Conservation (phyloP, 1,140 invertebrate genomes). For the Marisa cornuarietis region DNA sequence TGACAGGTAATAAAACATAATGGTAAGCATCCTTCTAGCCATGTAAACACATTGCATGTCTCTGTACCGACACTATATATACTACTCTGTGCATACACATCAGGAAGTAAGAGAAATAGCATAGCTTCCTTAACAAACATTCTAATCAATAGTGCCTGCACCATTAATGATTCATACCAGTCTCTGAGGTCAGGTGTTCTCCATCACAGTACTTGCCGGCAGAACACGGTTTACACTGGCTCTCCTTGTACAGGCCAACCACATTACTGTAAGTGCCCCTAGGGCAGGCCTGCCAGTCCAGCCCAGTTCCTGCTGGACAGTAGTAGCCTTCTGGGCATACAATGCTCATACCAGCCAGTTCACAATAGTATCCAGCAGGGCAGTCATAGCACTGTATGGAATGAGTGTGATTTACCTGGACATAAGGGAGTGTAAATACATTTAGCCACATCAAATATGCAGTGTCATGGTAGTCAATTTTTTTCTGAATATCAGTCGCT, state of each 20-base stretch:
- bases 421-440: too few relatives aligned
- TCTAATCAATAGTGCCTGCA: not conserved
- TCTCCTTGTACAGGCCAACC: slow-evolving; percentile 45
- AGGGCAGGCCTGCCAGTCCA: slow-evolving; percentile 59
- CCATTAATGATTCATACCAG: slow-evolving; percentile 44
- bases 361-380: slow-evolving; percentile 61
- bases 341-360: slow-evolving; percentile 42
- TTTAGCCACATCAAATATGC: too few relatives aligned
- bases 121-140: too few relatives aligned
- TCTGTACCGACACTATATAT: too few relatives aligned
- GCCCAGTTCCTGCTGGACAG: slow-evolving; percentile 58
- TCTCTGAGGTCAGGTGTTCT: slow-evolving; percentile 53
- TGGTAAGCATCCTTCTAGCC: too few relatives aligned
- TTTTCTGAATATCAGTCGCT: not conserved
- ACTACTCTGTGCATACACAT: too few relatives aligned
- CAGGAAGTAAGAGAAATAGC: too few relatives aligned
- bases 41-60: too few relatives aligned
- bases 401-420: slow-evolving; percentile 61
- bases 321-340: slow-evolving; percentile 58
- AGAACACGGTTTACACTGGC: slow-evolving; percentile 59
- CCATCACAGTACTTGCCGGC: slow-evolving; percentile 58
- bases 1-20: too few relatives aligned
- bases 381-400: slow-evolving; percentile 53
- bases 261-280: slow-evolving; percentile 61
- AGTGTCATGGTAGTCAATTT: too few relatives aligned